phyloP scores from a whole-genome alignment of 2,113 vertebrate genomes.

The Haplochromis burtoni region DNA sequence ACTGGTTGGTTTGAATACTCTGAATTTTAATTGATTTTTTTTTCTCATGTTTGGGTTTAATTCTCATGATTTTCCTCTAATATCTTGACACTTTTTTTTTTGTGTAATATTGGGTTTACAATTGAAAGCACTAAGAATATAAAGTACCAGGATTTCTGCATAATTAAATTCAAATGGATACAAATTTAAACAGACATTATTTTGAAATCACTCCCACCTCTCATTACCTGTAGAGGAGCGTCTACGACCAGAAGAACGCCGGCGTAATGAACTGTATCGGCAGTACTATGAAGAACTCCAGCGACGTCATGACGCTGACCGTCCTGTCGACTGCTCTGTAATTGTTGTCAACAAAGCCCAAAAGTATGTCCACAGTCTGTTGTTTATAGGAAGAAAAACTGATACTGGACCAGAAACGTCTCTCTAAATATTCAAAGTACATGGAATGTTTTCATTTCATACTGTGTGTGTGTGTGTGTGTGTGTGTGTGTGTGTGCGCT shows the following conservation, averaged over 20 bases:
- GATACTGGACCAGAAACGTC: accelerated
- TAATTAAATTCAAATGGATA: neutral
- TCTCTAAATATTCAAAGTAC: neutral
- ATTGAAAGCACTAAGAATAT: neutral
- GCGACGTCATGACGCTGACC: constrained; percentile 85
- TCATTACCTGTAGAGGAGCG: constrained; percentile 66
- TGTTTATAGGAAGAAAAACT: neutral
- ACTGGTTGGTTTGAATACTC: neutral
- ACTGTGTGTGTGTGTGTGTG: neutral
- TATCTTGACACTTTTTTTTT: neutral
- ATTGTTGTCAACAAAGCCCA: constrained; percentile 96
- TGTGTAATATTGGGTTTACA: neutral
- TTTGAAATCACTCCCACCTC: neutral
- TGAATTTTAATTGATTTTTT: accelerated
- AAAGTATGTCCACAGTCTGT: constrained; percentile 78
- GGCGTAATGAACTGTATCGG: constrained; percentile 89
- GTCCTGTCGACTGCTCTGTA: constrained; percentile 95
- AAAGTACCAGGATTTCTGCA: neutral
- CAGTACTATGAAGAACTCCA: constrained; percentile 97
- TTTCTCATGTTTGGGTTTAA: neutral
- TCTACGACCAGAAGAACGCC: constrained; percentile 82
- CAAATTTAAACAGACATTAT: neutral
- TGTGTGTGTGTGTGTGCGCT: neutral
- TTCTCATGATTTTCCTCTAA: neutral
- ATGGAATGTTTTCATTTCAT: constrained; percentile 34